Conservation (phyloP, 2,113 vertebrate species). For the Cyphomyrus plagiostoma region DNA sequence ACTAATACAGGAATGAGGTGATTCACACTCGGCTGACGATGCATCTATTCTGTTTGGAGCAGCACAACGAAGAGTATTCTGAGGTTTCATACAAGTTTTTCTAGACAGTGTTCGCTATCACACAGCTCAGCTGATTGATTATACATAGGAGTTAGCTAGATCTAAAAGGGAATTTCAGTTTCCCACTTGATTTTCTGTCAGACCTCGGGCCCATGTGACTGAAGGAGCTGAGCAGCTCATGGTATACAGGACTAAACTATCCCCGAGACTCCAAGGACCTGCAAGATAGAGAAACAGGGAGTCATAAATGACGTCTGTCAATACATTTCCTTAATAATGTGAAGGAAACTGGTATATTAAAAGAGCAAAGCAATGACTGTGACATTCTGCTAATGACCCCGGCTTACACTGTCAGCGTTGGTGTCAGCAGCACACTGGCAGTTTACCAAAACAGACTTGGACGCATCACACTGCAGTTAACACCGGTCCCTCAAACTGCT, state of each 20-base stretch:
- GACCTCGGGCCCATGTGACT: neutral
- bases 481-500: neutral
- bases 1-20: neutral
- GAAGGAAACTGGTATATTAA: neutral
- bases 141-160: neutral
- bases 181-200: neutral
- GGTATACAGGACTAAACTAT: neutral
- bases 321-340: neutral
- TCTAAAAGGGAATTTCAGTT: neutral
- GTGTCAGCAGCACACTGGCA: neutral
- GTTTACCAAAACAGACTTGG: neutral
- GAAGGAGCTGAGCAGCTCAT: neutral
- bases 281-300: neutral
- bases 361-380: neutral
- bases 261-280: slow-evolving; percentile 19
- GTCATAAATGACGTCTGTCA: neutral
- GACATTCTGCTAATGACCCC: neutral
- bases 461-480: neutral
- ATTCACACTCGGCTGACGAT: neutral
- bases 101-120: neutral
- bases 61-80: neutral
- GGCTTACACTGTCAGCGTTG: neutral
- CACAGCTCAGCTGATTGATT: neutral
- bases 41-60: neutral
- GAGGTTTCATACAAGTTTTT: neutral